Evolutionary conservation across 30 jellyfish, hydroid and myxozoan genomes (phyloP).

Genomic region (Pelagia noctiluca): DNA sequence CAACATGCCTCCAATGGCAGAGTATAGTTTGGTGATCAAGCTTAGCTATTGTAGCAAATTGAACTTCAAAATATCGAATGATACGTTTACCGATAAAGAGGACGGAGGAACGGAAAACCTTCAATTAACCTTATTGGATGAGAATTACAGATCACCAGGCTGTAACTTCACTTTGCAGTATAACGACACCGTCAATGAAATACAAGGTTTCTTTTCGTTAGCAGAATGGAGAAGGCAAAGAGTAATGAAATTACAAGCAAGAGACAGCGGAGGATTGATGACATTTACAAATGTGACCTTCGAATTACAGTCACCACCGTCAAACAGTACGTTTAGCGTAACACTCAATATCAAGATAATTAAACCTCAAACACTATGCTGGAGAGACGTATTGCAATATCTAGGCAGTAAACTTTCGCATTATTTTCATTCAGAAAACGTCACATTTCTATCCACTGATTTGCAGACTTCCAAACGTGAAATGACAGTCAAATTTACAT

Average conservation of each 20-base stretch:
- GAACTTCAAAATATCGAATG: constrained; percentile 56
- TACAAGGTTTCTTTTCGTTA: background rate
- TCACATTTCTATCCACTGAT: background rate
- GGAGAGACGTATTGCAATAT: background rate
- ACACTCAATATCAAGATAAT: constrained; percentile 10
- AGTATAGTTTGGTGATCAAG: background rate
- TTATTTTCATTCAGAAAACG: constrained; percentile 16
- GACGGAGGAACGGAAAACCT: constrained; percentile 59
- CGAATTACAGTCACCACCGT: background rate
- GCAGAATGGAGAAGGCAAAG: background rate
- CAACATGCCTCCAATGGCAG: constrained; percentile 64
- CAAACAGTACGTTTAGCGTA: constrained; percentile 15
- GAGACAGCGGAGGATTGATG: constrained; percentile 49
- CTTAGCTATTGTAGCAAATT: constrained; percentile 20
- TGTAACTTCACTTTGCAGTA: constrained; percentile 45
- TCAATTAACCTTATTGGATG: background rate
- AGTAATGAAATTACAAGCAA: constrained; percentile 29
- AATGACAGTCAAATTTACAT: constrained; percentile 43
- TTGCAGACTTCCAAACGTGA: too few relatives aligned
- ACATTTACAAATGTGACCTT: constrained; percentile 36
- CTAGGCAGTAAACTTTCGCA: background rate
- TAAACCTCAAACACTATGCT: background rate
- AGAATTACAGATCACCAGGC: background rate
- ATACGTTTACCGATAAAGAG: constrained; percentile 51
- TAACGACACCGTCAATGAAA: constrained; percentile 42